These are phyloP conservation scores for Chaetorhynchus papuensis DNA, from an alignment of 2,113 vertebrate species.

Conservation along the genomic window DNA sequence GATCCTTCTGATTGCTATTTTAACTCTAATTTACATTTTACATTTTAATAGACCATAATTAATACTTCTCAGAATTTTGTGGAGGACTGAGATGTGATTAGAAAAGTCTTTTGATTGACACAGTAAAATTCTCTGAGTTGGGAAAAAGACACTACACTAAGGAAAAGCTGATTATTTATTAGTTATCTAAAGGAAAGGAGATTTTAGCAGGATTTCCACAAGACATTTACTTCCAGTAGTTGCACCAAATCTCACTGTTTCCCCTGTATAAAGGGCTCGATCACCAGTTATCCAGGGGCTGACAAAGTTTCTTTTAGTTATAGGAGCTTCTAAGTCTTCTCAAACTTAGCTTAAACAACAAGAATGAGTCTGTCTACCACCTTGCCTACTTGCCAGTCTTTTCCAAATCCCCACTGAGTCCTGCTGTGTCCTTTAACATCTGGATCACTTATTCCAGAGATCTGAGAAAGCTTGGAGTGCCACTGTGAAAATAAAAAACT, in stretches of 20 bases:
- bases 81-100: neutral
- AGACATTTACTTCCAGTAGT: neutral
- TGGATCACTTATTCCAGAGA: neutral
- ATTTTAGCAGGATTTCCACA: neutral
- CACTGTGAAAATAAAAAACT: neutral
- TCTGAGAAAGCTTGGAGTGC: neutral
- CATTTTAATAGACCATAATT: neutral
- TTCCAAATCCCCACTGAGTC: neutral
- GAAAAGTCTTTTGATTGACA: neutral
- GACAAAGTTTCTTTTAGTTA: neutral
- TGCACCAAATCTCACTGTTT: neutral
- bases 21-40: neutral
- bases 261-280: neutral
- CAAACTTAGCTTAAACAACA: no score
- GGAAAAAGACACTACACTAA: neutral
- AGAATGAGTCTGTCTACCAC: no score
- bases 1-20: neutral
- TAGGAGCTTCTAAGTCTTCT: neutral
- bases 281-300: neutral
- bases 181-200: neutral
- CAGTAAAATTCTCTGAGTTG: neutral
- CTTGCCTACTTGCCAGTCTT: neutral
- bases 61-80: neutral
- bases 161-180: neutral
- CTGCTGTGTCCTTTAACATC: neutral